Percentiles rank a stretch among this genome's conserved stretches.
These are phyloP conservation scores for Gymnarchus niloticus DNA, from an alignment of 2,113 vertebrate species.

Conservation along the genomic window DNA sequence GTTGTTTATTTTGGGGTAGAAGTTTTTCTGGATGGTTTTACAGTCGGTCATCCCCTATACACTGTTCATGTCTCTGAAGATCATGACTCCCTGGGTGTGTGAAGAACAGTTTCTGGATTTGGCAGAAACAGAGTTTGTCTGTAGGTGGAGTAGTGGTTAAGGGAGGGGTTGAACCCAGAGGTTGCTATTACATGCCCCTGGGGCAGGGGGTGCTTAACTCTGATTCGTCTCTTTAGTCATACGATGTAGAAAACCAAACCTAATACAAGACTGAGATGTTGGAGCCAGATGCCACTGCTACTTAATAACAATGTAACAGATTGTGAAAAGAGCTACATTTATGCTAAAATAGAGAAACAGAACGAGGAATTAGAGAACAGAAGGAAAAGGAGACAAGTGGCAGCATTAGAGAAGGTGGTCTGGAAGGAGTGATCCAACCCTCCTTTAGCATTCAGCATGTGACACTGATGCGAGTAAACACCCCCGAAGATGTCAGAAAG, in stretches of 20 bases:
- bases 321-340: background rate
- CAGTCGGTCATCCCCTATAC: background rate
- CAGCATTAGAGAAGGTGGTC: background rate
- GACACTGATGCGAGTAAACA: too few species aligned
- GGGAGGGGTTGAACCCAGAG: background rate
- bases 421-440: background rate
- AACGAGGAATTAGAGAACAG: background rate
- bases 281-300: background rate
- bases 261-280: background rate
- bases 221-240: background rate
- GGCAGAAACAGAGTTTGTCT: background rate
- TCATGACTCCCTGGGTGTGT: background rate
- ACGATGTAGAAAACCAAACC: background rate
- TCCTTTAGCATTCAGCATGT: too few species aligned
- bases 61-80: background rate
- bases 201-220: background rate
- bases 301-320: too few species aligned
- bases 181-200: background rate
- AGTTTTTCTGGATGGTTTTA: background rate
- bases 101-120: background rate
- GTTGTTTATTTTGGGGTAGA: background rate
- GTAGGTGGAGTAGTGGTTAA: background rate
- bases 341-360: background rate
- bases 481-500: too few species aligned
- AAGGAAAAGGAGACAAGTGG: background rate